Evolutionary conservation across 2,113 vertebrate genomes (phyloP), one percentile per base, ranked within the genome.

Genomic region (Ciconia maguari): DNA sequence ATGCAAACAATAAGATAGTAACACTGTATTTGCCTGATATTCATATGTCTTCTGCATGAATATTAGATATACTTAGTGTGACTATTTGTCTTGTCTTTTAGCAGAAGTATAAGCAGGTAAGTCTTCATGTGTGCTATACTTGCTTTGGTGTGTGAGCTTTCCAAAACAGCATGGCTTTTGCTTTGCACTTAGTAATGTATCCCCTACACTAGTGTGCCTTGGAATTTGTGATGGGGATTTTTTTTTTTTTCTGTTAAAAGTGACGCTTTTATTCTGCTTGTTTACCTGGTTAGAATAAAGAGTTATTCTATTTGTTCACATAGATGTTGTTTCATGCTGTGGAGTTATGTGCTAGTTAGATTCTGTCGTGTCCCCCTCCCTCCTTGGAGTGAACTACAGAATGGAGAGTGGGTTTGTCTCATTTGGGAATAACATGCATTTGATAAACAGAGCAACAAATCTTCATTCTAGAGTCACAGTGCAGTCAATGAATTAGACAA

Each of bases 51-150:
- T 72, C 20, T 76, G 22, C 7, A 2, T 22, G 21, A 60, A 4
- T 49, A 48, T 76, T 68, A 54, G 74, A 16, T 41, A 52, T 29
- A 41, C 22, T 71, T 83, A 85, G 64, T 2, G 1, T 66, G 20
- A 78, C 88, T 87, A 44, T 90, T 88, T 94, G 11, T 81, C 54
- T 95, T 93, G 77, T 66, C 68, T 87, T 95, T 87, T 92, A 83
- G 70, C 75, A 77, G 89, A 92, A 90, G 14, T 58, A 36, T 90
- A 80, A 95, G 60, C 79, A 90, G 92, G 84, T 97, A 90, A 91
- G 93, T 82, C 44, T 75, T 71, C 2, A 6, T 25, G 25, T 48
- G 48, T 65, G 42, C 34, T 71, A 10, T 13, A 51, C 34, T 60
- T 90, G 34, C 25, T 44, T 80, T 29, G 10, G 27, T 34, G 51